These are phyloP conservation scores for Phlogophora meticulosa DNA, from an alignment of 2,888 invertebrate species.

Conservation along the genomic window DNA sequence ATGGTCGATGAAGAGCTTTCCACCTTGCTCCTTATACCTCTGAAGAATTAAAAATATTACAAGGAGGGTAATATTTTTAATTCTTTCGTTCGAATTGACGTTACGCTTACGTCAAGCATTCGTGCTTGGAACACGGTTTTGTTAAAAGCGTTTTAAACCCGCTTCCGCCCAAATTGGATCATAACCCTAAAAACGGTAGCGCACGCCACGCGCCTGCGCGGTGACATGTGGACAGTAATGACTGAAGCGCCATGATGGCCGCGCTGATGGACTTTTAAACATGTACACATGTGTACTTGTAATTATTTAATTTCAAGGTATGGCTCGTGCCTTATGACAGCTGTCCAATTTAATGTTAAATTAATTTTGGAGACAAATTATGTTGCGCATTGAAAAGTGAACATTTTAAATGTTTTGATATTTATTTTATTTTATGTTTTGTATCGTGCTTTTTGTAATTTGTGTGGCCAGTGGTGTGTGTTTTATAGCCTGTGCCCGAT, in stretches of 20 bases:
- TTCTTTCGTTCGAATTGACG: too few relatives aligned
- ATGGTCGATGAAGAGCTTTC: too few relatives aligned
- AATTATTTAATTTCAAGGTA: conserved; percentile 73
- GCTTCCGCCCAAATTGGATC: conserved; percentile 26
- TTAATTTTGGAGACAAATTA: conserved; percentile 63
- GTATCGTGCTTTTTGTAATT: not conserved
- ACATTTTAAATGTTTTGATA: conserved; percentile 29
- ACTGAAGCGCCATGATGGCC: conserved; percentile 61
- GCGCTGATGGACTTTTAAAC: conserved; percentile 76
- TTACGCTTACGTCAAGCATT: too few relatives aligned
- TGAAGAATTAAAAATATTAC: too few relatives aligned
- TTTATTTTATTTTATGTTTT: conserved; percentile 15
- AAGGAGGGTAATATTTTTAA: too few relatives aligned
- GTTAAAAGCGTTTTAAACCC: too few relatives aligned
- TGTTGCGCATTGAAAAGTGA: conserved; percentile 34
- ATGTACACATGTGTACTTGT: conserved; percentile 74
- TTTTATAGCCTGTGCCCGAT: too few relatives aligned
- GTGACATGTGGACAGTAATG: conserved; percentile 70
- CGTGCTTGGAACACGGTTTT: too few relatives aligned
- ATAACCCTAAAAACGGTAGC: conserved; percentile 60
- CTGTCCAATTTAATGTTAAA: conserved; percentile 51
- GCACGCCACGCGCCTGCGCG: conserved; percentile 62
- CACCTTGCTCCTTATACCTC: too few relatives aligned
- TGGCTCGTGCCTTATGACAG: conserved; percentile 51
- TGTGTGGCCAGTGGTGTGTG: not conserved